Conservation (phyloP, 2,797 vertebrate species). For the Sebastolobus alascanus region DNA sequence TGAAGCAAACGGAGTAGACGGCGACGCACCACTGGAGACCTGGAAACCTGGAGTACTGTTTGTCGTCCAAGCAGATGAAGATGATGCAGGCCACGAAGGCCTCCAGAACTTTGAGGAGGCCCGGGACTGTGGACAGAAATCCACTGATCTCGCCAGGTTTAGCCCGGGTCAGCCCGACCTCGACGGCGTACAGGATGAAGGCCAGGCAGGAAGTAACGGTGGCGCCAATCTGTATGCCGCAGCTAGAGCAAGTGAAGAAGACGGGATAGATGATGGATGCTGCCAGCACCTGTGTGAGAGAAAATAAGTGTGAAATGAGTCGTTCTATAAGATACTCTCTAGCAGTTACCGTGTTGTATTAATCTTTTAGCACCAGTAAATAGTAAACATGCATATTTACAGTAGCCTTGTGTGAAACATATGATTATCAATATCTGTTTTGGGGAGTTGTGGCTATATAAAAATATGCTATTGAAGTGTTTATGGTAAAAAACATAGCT, state of each 20-base stretch:
- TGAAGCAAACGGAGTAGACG: constrained; percentile 89
- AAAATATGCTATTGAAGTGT: neutral
- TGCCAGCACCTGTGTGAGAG: constrained; percentile 80
- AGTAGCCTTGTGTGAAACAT: neutral
- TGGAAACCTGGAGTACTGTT: fast-evolving
- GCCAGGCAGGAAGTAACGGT: constrained; percentile 84
- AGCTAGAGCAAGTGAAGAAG: constrained; percentile 37
- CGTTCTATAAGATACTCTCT: neutral
- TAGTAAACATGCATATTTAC: neutral
- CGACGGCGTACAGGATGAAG: constrained; percentile 84
- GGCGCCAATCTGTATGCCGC: constrained; percentile 77
- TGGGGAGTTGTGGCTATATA: neutral
- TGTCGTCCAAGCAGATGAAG: constrained; percentile 80
- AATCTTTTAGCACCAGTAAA: neutral
- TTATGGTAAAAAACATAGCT: neutral
- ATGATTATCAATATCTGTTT: neutral
- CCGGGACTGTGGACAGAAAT: constrained; percentile 89
- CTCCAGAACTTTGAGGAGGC: constrained; percentile 92
- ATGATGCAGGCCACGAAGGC: constrained; percentile 90
- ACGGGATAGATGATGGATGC: constrained; percentile 87
- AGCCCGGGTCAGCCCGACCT: constrained; percentile 87
- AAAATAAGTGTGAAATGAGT: neutral
- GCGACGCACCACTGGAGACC: constrained; percentile 89
- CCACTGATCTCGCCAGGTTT: constrained; percentile 88
- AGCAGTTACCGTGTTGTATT: neutral